A percentile compares a stretch with the other conserved stretches of the same genome.
Conservation (phyloP, 1,140 invertebrate species). For the Pseudomyrmex sp. region DNA sequence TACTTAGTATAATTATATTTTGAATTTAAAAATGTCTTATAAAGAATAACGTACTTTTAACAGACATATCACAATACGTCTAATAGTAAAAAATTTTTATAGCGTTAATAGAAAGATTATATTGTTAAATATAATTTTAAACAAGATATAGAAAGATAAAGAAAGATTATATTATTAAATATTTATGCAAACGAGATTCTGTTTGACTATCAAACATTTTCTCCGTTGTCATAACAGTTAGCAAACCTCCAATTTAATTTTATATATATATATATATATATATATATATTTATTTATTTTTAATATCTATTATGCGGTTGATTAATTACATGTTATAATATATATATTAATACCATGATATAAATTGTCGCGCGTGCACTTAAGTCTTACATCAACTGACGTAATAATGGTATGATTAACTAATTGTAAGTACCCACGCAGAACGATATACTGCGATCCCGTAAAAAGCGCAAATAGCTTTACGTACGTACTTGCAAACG, state of each 20-base stretch:
- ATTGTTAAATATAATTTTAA: background rate
- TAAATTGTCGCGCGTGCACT: too few species aligned
- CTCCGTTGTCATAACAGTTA: background rate
- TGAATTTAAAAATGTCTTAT: background rate
- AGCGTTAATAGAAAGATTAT: background rate
- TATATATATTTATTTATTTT: background rate
- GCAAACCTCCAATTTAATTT: conserved; percentile 15
- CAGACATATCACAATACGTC: background rate
- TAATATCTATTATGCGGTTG: background rate
- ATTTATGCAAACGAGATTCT: background rate
- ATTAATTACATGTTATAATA: conserved; percentile 17
- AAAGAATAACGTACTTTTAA: background rate
- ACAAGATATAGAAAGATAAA: too few species aligned
- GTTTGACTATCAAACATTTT: too few species aligned
- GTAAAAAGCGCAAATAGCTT: background rate
- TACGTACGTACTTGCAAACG: background rate
- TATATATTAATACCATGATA: background rate
- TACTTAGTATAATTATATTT: background rate
- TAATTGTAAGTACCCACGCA: conserved; percentile 1
- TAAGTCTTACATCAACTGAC: background rate
- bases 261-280: background rate
- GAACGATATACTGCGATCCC: conserved; percentile 4
- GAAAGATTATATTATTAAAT: background rate
- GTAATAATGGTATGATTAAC: conserved; percentile 6
- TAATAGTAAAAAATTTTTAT: background rate